Conservation (phyloP, 2,113 vertebrate species). For the Cynocephalus volans region DNA sequence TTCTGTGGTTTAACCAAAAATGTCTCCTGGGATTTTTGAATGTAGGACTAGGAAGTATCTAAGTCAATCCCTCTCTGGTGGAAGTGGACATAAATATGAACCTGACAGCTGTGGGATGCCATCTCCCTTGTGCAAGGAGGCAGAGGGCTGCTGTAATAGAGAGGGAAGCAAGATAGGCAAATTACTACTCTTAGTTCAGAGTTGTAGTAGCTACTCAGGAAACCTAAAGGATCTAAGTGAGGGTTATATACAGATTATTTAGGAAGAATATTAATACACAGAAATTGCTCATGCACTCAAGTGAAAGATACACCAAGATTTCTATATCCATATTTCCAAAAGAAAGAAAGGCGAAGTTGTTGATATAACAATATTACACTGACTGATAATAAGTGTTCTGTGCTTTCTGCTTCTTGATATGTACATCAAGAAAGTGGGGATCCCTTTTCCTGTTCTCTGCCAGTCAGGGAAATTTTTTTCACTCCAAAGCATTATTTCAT, state of each 20-base stretch:
- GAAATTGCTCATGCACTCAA: background rate
- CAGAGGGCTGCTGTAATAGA: background rate
- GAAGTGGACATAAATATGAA: background rate
- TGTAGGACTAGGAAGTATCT: background rate
- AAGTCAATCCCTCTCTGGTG: background rate
- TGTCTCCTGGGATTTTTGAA: background rate
- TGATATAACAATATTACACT: background rate
- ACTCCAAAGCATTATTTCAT: background rate
- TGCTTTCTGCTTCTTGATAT: background rate
- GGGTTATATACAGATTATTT: background rate
- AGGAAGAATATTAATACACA: background rate
- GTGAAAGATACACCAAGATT: background rate
- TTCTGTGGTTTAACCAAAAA: constrained; percentile 2
- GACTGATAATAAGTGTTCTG: background rate
- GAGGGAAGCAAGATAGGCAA: background rate
- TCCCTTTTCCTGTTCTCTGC: background rate
- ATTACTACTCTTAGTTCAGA: background rate
- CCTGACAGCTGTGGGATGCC: rapidly evolving
- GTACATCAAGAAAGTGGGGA: background rate
- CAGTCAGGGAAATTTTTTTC: background rate
- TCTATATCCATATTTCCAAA: background rate
- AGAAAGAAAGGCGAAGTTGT: background rate
- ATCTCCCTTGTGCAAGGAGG: background rate
- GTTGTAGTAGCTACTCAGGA: background rate
- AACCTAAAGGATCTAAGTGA: background rate